Base-by-base conservation (phyloP, 2,888 invertebrate genomes). In the Epinotia demarniana region DNA sequence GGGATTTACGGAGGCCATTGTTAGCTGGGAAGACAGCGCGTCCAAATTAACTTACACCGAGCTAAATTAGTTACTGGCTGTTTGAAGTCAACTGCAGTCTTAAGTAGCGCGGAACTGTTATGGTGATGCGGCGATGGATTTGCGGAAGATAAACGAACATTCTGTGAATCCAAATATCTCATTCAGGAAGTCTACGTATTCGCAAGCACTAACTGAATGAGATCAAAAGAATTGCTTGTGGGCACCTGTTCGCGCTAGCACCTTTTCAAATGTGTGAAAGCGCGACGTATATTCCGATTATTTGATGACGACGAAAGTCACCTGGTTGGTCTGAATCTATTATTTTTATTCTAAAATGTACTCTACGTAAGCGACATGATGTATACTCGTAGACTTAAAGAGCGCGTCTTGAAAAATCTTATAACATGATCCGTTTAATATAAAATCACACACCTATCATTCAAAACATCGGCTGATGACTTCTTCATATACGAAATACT, bases 1-100 rank as follows among this genome's bases (percentile, higher is more conserved):
- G 88, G 90, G 91, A 93, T 92, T 93, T 91, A 91, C 87, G 84
- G 85, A 84, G 80, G 84, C 85, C 87, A 86, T 88, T 86, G 81
- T 76, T 81, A 81, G 82, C 83, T 79, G 81, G 81, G 80, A 89
- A 90, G 89, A 90, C 86, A 88, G 85, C 81, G 80, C 79, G 83
- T 81, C 83, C 82, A 85, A 89, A 90, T 90, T 89, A 86, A 89
- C 90, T 90, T 87, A 86, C 82, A 82, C 85, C 81, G 82, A 85
- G 84, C 84, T 85, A 85, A 89, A 88, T 87, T 87, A 88, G 86
- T 87, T 86, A 82, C 85, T 84, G 88, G 87, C 66, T 71, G 64
- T 85, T 85, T 84, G 83, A 85, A 81, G 81, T 81, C 84, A 77
- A 79, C 81, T 84, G 74, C 39, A 55, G 39, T 71, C 39, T 77